Conservation (phyloP, 1,140 invertebrate genomes). For the Charaxes varanes region DNA sequence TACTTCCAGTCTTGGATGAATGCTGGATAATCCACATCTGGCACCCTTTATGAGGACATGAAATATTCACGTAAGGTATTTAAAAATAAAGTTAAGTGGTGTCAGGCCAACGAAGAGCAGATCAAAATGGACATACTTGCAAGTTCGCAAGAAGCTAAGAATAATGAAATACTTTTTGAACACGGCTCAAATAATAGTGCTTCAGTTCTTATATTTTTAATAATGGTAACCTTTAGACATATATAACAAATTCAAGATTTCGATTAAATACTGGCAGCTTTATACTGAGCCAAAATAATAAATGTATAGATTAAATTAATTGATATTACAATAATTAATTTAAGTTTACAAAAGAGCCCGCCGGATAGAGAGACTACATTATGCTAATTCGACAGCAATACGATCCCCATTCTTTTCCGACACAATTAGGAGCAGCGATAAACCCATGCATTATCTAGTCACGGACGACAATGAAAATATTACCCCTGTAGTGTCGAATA, state of each 20-base stretch:
- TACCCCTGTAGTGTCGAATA: slow-evolving; percentile 57
- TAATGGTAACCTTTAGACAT: no score
- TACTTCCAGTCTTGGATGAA: no score
- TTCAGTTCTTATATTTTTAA: no score
- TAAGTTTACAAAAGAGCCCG: slow-evolving; percentile 43
- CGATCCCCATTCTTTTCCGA: slow-evolving; percentile 56
- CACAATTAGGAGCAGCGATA: slow-evolving; percentile 62
- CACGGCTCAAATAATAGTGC: no score
- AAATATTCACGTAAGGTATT: no score
- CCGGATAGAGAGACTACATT: slow-evolving; percentile 36
- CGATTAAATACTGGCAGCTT: background rate
- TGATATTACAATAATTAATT: slow-evolving; percentile 52
- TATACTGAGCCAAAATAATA: background rate
- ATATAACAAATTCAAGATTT: background rate
- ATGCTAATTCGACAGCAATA: slow-evolving; percentile 63
- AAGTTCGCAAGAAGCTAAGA: no score
- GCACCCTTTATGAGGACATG: no score
- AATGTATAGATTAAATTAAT: slow-evolving; percentile 16
- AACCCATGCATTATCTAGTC: slow-evolving; percentile 72
- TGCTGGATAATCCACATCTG: no score
- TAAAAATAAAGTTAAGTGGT: no score
- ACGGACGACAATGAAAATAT: slow-evolving; percentile 58
- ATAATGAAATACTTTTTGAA: no score
- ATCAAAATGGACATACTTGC: no score
- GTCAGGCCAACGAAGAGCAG: no score